Conservation (phyloP, 2,888 invertebrate species). For the Callyntrura guangdongensis region DNA sequence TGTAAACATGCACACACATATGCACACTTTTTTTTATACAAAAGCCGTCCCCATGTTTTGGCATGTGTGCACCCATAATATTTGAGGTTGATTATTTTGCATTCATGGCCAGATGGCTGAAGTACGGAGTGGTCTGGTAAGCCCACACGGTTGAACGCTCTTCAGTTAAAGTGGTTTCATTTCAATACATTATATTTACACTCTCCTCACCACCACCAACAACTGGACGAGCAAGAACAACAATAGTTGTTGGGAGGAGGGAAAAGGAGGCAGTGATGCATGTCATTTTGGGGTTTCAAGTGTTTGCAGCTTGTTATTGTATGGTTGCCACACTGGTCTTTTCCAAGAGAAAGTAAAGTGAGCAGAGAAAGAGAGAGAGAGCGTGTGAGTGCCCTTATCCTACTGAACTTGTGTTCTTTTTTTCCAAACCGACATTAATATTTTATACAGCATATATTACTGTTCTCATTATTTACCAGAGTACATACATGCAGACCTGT, state of each 20-base stretch:
- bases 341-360: not conserved
- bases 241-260: not conserved
- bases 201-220: not conserved
- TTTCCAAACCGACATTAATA: not conserved
- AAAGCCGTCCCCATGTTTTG: not conserved
- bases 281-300: not conserved
- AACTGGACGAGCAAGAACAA: not conserved
- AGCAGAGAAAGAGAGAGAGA: not conserved
- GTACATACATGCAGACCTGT: too few species aligned
- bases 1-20: not conserved
- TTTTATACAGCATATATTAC: too few species aligned
- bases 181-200: slow-evolving; percentile 22
- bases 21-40: not conserved
- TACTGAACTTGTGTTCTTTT: slow-evolving; percentile 19
- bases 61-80: not conserved
- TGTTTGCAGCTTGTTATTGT: slow-evolving; percentile 1
- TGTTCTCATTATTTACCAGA: too few species aligned
- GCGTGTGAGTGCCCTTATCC: slow-evolving; percentile 28
- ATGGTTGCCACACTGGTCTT: not conserved
- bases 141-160: slow-evolving; percentile 18
- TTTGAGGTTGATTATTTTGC: not conserved
- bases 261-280: not conserved
- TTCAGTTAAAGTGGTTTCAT: slow-evolving; percentile 47
- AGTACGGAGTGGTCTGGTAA: not conserved
- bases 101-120: not conserved